phyloP scores from a whole-genome alignment of 2,113 vertebrate species.

The Lophotis ruficrista region DNA sequence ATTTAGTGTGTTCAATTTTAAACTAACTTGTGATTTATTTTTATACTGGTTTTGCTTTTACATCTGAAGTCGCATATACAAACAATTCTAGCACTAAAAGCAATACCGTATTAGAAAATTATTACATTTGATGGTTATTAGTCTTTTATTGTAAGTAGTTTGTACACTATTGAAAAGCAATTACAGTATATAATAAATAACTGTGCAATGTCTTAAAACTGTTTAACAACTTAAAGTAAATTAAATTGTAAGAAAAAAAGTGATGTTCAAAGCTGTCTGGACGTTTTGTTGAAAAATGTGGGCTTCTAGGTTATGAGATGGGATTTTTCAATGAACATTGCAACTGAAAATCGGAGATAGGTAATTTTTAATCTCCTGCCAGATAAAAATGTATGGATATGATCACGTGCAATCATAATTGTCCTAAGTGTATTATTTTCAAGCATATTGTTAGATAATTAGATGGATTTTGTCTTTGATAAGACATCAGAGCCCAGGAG shows the following conservation, averaged over 20 bases:
- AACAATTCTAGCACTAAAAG: slow-evolving; percentile 20
- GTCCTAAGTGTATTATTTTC: not conserved
- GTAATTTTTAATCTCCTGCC: not conserved
- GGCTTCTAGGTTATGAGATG: not conserved
- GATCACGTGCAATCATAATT: rapidly evolving
- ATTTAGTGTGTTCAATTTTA: slow-evolving; percentile 27
- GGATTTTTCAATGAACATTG: not conserved
- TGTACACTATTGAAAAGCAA: slow-evolving; percentile 39
- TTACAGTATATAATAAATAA: slow-evolving; percentile 35
- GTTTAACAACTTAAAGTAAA: not conserved
- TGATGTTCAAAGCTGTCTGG: not conserved
- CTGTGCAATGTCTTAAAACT: not conserved
- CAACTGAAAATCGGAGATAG: not conserved
- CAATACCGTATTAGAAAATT: slow-evolving; percentile 28
- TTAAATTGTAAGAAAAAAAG: not conserved
- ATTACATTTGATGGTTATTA: slow-evolving; percentile 5
- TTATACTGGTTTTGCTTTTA: slow-evolving; percentile 32
- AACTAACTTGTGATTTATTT: slow-evolving; percentile 21
- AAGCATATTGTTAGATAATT: not conserved
- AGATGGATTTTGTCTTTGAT: not conserved
- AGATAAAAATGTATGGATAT: not conserved
- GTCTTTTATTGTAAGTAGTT: slow-evolving; percentile 23
- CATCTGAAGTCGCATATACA: slow-evolving; percentile 24
- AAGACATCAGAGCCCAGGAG: not conserved
- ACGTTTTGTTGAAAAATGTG: not conserved